A percentile compares a stretch with the other conserved stretches of the same genome.
Conservation (phyloP, 2,888 invertebrate genomes). For the Electrophaes corylata region DNA sequence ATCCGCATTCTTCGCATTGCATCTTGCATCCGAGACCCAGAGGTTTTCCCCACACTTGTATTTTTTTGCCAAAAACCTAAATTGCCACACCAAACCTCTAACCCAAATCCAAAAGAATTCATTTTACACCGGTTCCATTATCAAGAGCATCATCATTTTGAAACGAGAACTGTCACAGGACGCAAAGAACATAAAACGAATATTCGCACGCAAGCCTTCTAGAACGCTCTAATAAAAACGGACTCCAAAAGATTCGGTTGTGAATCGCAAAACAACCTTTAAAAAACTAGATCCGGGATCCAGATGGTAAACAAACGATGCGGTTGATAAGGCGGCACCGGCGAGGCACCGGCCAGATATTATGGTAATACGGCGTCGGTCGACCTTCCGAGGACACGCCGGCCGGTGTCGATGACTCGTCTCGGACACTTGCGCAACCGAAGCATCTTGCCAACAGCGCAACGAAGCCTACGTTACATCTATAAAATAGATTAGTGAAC, state of each 20-base stretch:
- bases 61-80: slow-evolving; percentile 21
- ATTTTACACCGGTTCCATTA: slow-evolving; percentile 21
- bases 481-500: slow-evolving; percentile 28
- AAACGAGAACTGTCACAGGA: slow-evolving; percentile 13
- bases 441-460: slow-evolving; percentile 35
- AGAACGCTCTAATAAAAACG: slow-evolving; percentile 24
- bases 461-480: slow-evolving; percentile 7
- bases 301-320: slow-evolving; percentile 50
- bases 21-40: slow-evolving; percentile 7
- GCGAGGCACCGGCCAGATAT: slow-evolving; percentile 40
- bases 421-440: slow-evolving; percentile 56
- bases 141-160: slow-evolving; percentile 18
- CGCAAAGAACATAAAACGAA: slow-evolving; percentile 12
- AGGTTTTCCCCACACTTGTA: slow-evolving; percentile 28
- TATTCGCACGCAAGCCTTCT: slow-evolving; percentile 17
- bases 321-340: slow-evolving; percentile 47
- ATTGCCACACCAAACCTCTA: slow-evolving; percentile 25
- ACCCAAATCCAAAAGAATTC: slow-evolving; percentile 27
- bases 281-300: slow-evolving; percentile 59
- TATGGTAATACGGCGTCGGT: slow-evolving; percentile 46
- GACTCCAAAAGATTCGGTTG: slow-evolving; percentile 1
- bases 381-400: slow-evolving; percentile 67
- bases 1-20: slow-evolving; percentile 27
- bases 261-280: slow-evolving; percentile 36
- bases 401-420: slow-evolving; percentile 64